phyloP scores from a whole-genome alignment of 2,113 vertebrate species.

The Burhinus oedicnemus region DNA sequence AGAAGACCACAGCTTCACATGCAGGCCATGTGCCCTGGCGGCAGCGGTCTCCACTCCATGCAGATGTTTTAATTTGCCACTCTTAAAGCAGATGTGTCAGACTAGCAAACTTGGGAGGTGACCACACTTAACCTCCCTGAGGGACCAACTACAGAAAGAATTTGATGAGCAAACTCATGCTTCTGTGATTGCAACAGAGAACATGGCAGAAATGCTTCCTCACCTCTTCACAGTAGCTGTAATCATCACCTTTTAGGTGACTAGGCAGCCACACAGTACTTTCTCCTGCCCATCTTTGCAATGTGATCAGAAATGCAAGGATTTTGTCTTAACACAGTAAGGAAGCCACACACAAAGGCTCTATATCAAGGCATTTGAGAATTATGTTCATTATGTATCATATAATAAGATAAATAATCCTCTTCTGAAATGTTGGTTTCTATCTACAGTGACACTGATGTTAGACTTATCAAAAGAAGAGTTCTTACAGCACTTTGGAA shows the following conservation, averaged over 20 bases:
- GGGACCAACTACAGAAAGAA: background rate
- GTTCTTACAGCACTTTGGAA: background rate
- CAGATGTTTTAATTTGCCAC: conserved; percentile 57
- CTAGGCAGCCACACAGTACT: background rate
- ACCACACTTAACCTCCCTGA: conserved; percentile 21
- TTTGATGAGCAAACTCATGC: background rate
- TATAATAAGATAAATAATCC: background rate
- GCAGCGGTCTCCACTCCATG: conserved; percentile 18
- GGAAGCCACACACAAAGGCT: background rate
- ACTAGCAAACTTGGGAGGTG: conserved; percentile 11
- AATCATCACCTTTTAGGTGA: background rate
- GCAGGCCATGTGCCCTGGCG: conserved; percentile 49
- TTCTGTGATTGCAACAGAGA: background rate
- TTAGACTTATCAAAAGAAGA: background rate
- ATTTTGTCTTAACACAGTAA: background rate
- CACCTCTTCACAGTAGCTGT: background rate
- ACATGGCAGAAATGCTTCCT: background rate
- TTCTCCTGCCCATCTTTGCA: background rate
- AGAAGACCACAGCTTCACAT: conserved; percentile 49
- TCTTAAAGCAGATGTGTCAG: conserved; percentile 64
- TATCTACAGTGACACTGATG: background rate
- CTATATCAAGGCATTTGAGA: background rate
- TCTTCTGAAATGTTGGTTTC: background rate
- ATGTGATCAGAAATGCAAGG: background rate
- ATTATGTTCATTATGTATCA: background rate